Evolutionary conservation across 2,797 vertebrate species (phyloP), one percentile per base, ranked within the genome.

Genomic region (Scarus forsteni): DNA sequence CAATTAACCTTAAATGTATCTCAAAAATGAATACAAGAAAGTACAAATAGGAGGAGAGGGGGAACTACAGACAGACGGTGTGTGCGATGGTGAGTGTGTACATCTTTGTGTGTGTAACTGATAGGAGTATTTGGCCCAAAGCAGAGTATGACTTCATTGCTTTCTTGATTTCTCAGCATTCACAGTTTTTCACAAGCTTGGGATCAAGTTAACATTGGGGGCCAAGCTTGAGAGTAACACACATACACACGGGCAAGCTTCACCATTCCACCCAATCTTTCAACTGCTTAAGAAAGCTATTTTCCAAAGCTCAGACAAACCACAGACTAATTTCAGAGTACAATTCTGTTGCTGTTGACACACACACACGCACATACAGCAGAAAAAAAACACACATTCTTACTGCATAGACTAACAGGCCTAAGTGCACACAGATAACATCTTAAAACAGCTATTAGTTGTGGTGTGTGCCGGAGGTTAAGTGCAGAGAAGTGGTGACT

Each of bases 251-350:
- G 59, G 49, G 63, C 69, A 62, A 5, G 52, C 63, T 71, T 60
- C 64, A 70, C 73, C 70, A 69, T 74, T 70, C 65, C 73, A 63
- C 58, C 66, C 67, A 60, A 77, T 90, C 83, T 85, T 86, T 87
- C 81, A 87, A 40, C 79, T 83, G 73, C 72, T 71, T 71, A 58
- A 86, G 60, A 86, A 80, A 83, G 50, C 70, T 66, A 59, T 79
- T 91, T 85, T 86, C 81, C 63, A 4, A 75, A 69, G 55, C 71
- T 72, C 56, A 61, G 78, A 84, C 66, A 75, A 80, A 86, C 84
- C 90, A 84, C 90, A 89, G 74, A 76, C 81, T 90, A 88, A 90
- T 90, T 90, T 86, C 55, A 77, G 81, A 83, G 66, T 62, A 80
- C 80, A 83, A 77, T 79, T 71, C 53, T 76, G 77, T 4, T 56